Evolutionary conservation across 2,888 invertebrate genomes (phyloP).

Genomic region (Eristalis arbustorum): DNA sequence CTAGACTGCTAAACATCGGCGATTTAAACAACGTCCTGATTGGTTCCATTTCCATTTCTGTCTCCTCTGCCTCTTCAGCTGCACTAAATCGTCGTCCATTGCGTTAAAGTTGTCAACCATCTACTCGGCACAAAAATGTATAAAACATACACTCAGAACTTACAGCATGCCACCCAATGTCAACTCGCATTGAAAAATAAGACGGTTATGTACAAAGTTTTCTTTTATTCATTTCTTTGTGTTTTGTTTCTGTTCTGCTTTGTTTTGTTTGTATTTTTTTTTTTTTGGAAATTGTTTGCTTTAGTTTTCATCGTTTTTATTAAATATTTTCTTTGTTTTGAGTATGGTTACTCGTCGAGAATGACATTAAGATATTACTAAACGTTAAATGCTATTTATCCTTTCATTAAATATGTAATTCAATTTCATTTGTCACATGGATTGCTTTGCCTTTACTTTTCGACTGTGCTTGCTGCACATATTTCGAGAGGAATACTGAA

Average conservation of each 20-base stretch:
- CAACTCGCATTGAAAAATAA: background rate
- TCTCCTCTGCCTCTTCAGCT: too few species aligned
- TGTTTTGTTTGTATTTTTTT: slow-evolving; percentile 25
- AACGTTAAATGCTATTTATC: slow-evolving; percentile 60
- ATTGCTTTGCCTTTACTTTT: slow-evolving; percentile 29
- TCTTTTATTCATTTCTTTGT: background rate
- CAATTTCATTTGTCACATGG: slow-evolving; percentile 36
- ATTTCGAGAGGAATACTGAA: background rate
- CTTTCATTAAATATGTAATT: slow-evolving; percentile 41
- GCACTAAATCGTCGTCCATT: too few species aligned
- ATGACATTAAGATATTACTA: slow-evolving; percentile 55
- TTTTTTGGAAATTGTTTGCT: slow-evolving; percentile 23
- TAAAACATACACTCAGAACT: background rate
- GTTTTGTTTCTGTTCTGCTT: background rate
- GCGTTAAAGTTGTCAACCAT: too few species aligned
- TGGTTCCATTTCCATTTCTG: too few species aligned
- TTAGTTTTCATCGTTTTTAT: slow-evolving; percentile 36
- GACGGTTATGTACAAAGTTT: background rate
- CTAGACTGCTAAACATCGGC: too few species aligned
- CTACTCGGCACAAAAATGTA: background rate
- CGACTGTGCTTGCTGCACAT: background rate
- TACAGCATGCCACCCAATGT: background rate
- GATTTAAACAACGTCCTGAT: too few species aligned
- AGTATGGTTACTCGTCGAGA: slow-evolving; percentile 46
- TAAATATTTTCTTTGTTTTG: slow-evolving; percentile 40